Evolutionary conservation across 2,888 invertebrate genomes (phyloP), one percentile per base, ranked within the genome.

Genomic region (Machimus atricapillus): DNA sequence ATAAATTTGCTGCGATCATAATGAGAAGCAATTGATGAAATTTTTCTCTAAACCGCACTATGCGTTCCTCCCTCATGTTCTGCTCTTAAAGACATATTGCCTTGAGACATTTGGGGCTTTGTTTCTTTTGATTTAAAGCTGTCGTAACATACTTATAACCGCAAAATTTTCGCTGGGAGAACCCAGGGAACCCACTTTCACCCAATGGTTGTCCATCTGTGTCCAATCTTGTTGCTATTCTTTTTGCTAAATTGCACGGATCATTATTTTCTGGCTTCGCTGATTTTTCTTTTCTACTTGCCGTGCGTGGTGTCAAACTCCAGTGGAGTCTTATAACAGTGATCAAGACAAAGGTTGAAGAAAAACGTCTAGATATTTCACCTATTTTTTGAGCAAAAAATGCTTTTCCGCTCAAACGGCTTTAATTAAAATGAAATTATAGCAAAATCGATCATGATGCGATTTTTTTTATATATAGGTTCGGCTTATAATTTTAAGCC

Each of bases 121-220:
- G 52, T 52, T 16, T 52, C 52, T 73, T 27, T 73, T 31, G 1
- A 1, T 76, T 76, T 9, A 37, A 19, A 2, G 23, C 4, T 66
- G 27, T 66, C 12, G 66, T 66, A 66, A 66, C 66, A 27, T 23
- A 43, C n/a, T n/a, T n/a, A n/a, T n/a, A 46, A 23, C 43, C 23
- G n/a, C 40, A 40, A 78, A 78, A 78, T 43, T 78, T n/a, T 78
- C 23, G 4, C 66, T 27, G 19, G 23, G 6, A 40, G 78, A 78
- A 34, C 40, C 12, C 40, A 40, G 12, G 77, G 77, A 7, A 37
- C 77, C 78, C 23, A 78, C 78, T 78, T 78, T 78, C 78, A 23
- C 78, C 43, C 37, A 23, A 78, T 78, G 78, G 23, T 46, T 78
- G 78, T 78, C 78, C 78, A 78, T 43, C 37, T 78, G 78, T 78